A percentile compares a stretch with the other conserved stretches of the same genome.
Conservation (phyloP, 2,113 vertebrate genomes). For the Labeo rohita region DNA sequence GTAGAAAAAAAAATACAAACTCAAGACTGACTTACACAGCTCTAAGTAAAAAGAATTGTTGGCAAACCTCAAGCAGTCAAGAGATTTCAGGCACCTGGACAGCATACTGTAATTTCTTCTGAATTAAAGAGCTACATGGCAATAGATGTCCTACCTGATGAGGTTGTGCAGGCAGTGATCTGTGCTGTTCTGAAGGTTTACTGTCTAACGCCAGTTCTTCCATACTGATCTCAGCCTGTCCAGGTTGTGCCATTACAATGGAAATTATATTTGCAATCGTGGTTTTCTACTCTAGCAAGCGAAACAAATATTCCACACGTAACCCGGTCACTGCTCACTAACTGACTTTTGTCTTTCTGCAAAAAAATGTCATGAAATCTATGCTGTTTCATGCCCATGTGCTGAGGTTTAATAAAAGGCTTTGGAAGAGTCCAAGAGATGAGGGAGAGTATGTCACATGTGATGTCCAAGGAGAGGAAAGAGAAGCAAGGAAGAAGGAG, state of each 20-base stretch:
- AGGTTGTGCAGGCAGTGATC: background rate
- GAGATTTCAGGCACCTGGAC: background rate
- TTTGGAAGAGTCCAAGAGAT: background rate
- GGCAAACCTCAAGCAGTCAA: background rate
- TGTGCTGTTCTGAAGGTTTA: background rate
- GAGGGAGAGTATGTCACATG: background rate
- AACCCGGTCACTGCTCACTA: background rate
- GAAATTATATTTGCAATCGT: background rate
- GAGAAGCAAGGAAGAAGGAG: background rate
- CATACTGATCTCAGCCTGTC: background rate
- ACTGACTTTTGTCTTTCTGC: background rate
- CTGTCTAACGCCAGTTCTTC: background rate
- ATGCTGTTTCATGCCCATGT: background rate
- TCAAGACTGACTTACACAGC: background rate
- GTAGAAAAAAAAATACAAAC: background rate
- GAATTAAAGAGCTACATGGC: background rate
- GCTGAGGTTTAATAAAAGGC: background rate
- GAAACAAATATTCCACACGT: background rate
- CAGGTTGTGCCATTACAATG: background rate
- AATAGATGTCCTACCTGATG: background rate
- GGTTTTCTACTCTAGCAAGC: background rate
- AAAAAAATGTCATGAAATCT: background rate
- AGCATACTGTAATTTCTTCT: background rate
- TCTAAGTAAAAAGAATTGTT: background rate
- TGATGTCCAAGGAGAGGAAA: background rate